phyloP scores from a whole-genome alignment of 2,113 vertebrate species.

The Phyllostomus discolor region DNA sequence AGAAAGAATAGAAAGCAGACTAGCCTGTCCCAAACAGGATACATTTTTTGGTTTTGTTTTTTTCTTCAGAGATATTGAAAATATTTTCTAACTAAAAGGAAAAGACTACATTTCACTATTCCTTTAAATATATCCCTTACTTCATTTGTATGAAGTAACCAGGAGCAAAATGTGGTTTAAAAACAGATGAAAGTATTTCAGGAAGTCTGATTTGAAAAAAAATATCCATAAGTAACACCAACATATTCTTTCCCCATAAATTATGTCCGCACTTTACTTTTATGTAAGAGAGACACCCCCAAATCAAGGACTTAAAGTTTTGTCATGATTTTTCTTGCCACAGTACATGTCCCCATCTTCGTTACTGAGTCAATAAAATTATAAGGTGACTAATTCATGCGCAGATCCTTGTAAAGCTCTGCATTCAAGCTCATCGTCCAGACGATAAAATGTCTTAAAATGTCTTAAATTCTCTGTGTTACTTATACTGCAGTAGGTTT shows the following conservation, averaged over 20 bases:
- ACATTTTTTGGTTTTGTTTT: not conserved
- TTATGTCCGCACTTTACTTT: not conserved
- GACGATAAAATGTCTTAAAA: constrained; percentile 34
- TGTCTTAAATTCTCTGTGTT: constrained; percentile 45
- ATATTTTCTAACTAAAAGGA: not conserved
- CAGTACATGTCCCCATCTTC: not conserved
- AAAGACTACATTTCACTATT: not conserved
- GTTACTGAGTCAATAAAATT: constrained; percentile 27
- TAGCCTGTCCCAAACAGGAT: not conserved
- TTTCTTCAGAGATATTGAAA: not conserved
- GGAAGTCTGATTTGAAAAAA: constrained; percentile 26
- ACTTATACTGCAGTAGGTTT: not conserved
- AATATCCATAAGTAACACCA: not conserved
- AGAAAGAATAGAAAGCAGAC: not conserved
- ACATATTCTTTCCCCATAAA: not conserved
- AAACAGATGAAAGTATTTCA: not conserved
- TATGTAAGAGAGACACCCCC: not conserved
- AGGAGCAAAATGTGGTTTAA: not conserved
- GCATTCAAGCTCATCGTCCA: constrained; percentile 36
- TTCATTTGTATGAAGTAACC: not conserved
- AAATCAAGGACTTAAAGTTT: not conserved
- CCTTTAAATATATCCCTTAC: not conserved
- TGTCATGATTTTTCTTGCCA: not conserved
- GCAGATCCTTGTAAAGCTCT: constrained; percentile 8
- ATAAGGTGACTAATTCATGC: constrained; percentile 47